Conservation (phyloP, 2,113 vertebrate species). For the Hippocampus abdominalis region DNA sequence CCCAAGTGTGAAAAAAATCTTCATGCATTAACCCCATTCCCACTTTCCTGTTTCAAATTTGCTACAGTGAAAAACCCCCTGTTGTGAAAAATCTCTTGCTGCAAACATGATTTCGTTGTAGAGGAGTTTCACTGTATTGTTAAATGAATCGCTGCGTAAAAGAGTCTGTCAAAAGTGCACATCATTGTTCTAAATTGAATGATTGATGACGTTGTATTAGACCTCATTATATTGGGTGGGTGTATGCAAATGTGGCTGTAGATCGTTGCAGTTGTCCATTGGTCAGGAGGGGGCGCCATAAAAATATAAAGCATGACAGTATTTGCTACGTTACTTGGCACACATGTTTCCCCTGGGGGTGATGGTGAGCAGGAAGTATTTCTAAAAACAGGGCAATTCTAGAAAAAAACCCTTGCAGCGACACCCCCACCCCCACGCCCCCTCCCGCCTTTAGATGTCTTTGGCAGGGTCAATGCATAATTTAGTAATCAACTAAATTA, state of each 20-base stretch:
- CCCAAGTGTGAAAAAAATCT: too few species aligned
- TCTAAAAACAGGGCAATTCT: conserved; percentile 56
- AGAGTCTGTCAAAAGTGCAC: not conserved
- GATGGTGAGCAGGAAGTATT: conserved; percentile 46
- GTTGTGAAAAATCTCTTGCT: too few species aligned
- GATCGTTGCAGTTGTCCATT: conserved; percentile 21
- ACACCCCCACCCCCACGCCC: not conserved
- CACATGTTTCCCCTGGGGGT: conserved; percentile 65
- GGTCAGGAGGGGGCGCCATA: conserved; percentile 9
- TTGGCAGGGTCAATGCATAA: conserved; percentile 69
- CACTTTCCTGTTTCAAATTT: too few species aligned
- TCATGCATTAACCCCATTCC: too few species aligned
- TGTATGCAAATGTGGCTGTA: not conserved
- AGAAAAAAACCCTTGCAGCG: conserved; percentile 56
- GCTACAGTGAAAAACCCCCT: too few species aligned
- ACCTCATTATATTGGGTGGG: not conserved
- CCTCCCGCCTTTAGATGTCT: conserved; percentile 28
- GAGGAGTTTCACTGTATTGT: too few species aligned
- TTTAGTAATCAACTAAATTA: conserved; percentile 67
- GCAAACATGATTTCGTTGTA: too few species aligned
- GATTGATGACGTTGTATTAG: not conserved
- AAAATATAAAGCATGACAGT: conserved; percentile 13
- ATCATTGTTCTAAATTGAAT: not conserved
- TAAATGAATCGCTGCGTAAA: not conserved
- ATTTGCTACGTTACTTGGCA: conserved; percentile 54